Conservation (phyloP, 2,888 invertebrate genomes). For the Sphinx pinastri region DNA sequence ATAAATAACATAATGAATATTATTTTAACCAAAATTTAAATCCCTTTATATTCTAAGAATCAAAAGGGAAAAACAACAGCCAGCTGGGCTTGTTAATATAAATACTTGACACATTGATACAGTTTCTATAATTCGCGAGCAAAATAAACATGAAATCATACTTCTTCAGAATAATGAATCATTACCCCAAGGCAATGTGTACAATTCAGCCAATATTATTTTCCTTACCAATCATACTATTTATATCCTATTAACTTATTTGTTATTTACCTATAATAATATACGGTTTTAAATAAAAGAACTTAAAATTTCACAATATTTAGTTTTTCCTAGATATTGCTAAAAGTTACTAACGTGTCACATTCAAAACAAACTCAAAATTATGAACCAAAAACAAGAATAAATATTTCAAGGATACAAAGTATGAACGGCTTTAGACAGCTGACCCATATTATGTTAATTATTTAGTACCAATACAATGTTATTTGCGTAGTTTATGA, state of each 20-base stretch:
- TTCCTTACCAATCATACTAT: background rate
- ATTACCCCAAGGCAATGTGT: constrained; percentile 1
- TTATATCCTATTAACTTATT: background rate
- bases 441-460: constrained; percentile 20
- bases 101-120: constrained; percentile 3
- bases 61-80: background rate
- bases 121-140: background rate
- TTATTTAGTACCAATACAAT: constrained; percentile 1
- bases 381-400: background rate
- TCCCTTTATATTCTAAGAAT: too few species aligned
- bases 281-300: too few species aligned
- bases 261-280: too few species aligned
- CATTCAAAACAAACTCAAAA: background rate
- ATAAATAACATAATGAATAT: too few species aligned
- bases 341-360: too few species aligned
- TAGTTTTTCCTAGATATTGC: too few species aligned
- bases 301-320: too few species aligned
- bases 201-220: background rate
- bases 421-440: constrained; percentile 1
- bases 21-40: too few species aligned
- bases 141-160: constrained; percentile 21
- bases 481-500: constrained; percentile 2
- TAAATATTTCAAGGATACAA: background rate
- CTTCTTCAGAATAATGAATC: constrained; percentile 17
- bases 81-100: background rate